phyloP scores from a whole-genome alignment of 2,888 invertebrate species.

The Eucera pruinosa region DNA sequence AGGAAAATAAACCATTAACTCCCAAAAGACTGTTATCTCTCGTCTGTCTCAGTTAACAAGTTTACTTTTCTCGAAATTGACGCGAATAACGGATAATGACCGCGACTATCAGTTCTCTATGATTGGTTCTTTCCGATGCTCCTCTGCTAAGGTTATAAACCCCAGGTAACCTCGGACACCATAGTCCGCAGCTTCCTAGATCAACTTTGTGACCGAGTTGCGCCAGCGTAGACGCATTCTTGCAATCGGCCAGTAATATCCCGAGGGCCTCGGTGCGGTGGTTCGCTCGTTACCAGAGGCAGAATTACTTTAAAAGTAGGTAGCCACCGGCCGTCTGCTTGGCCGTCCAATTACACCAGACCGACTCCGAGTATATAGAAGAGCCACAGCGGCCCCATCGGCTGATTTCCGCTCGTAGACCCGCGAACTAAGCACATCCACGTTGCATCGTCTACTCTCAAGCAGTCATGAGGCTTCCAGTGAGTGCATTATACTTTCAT shows the following conservation, averaged over 20 bases:
- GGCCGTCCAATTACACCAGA: slow-evolving; percentile 77
- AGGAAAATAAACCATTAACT: no score
- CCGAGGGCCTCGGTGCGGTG: slow-evolving; percentile 62
- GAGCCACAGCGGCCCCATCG: slow-evolving; percentile 72
- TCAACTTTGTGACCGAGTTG: slow-evolving; percentile 72
- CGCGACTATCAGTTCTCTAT: background rate
- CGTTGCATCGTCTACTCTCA: slow-evolving; percentile 54
- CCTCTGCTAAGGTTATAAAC: background rate
- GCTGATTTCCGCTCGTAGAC: slow-evolving; percentile 79
- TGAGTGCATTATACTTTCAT: slow-evolving; percentile 70
- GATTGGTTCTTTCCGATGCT: background rate
- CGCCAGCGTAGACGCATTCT: slow-evolving; percentile 72
- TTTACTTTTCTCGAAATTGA: no score
- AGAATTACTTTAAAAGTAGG: slow-evolving; percentile 81
- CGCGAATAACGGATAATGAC: no score
- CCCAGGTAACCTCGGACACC: background rate
- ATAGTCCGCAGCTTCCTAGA: slow-evolving; percentile 32
- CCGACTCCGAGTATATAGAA: slow-evolving; percentile 67
- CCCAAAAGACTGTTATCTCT: no score
- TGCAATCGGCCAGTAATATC: slow-evolving; percentile 64
- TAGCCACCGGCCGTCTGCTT: slow-evolving; percentile 68
- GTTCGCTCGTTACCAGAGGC: slow-evolving; percentile 74
- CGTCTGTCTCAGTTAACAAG: no score
- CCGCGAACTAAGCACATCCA: slow-evolving; percentile 73
- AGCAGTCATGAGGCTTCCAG: slow-evolving; percentile 74